Evolutionary conservation across 1,140 invertebrate species (phyloP).

Genomic region (Trissolcus basalis): DNA sequence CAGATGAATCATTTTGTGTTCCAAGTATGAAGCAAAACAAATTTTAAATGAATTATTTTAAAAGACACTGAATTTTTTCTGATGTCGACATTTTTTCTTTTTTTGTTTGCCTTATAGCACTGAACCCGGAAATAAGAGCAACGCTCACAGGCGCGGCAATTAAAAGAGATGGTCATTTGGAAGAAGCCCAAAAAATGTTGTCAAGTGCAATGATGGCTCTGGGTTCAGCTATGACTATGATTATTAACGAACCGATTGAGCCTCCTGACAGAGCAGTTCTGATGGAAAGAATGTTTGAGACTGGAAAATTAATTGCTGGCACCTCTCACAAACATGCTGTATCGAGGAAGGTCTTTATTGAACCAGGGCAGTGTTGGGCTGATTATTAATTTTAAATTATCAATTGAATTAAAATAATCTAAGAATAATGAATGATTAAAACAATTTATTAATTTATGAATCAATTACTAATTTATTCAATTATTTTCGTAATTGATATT

Average conservation of each 20-base stretch:
- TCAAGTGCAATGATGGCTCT: neutral
- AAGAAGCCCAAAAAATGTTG: slow-evolving; percentile 7
- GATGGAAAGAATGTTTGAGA: slow-evolving; percentile 7
- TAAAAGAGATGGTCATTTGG: slow-evolving; percentile 17
- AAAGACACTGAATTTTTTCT: no score
- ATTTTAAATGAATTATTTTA: no score
- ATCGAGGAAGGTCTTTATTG: slow-evolving; percentile 22
- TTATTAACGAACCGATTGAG: slow-evolving; percentile 2
- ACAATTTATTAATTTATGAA: no score
- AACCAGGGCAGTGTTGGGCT: slow-evolving; percentile 15
- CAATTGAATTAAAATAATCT: no score
- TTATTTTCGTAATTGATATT: no score
- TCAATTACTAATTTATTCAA: no score
- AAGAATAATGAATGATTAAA: no score
- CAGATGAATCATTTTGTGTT: slow-evolving; percentile 5
- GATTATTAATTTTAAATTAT: no score
- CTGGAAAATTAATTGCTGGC: slow-evolving; percentile 4
- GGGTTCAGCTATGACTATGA: slow-evolving; percentile 2
- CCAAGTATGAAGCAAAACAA: no score
- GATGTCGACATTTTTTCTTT: no score
- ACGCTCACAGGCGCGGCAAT: slow-evolving; percentile 7
- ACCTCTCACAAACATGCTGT: slow-evolving; percentile 10
- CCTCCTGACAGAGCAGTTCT: neutral
- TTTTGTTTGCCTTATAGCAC: no score
- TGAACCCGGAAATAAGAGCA: slow-evolving; percentile 13